A percentile compares a stretch with the other conserved stretches of the same genome.
Conservation (phyloP, 2,888 invertebrate genomes). For the Agrypnus murinus region DNA sequence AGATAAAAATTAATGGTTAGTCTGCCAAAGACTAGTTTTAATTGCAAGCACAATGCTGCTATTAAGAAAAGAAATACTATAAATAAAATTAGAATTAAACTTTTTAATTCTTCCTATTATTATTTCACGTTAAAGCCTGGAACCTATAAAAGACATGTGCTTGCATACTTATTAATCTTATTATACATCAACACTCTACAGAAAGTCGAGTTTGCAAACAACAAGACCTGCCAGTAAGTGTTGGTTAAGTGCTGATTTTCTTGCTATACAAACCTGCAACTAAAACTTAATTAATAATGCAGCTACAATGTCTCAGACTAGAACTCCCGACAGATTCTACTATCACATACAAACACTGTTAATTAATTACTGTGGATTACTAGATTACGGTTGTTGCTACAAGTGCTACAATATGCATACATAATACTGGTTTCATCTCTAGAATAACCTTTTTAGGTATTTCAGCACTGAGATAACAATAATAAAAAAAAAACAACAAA, state of each 20-base stretch:
- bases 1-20: too few species aligned
- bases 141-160: too few species aligned
- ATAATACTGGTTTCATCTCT: conserved; percentile 13
- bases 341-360: conserved; percentile 25
- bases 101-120: too few species aligned
- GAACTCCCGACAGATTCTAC: conserved; percentile 19
- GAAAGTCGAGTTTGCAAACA: too few species aligned
- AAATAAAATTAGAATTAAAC: too few species aligned
- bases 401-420: conserved; percentile 16
- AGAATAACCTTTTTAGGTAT: neutral
- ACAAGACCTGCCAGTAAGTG: neutral
- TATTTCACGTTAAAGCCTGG: too few species aligned
- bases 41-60: too few species aligned
- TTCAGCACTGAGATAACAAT: neutral
- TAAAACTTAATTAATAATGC: conserved; percentile 30
- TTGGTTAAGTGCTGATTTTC: neutral
- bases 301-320: conserved; percentile 20
- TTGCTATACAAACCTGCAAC: neutral
- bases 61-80: too few species aligned
- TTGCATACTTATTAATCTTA: too few species aligned
- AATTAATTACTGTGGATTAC: conserved; percentile 29
- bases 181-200: too few species aligned
- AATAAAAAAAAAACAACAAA: neutral
- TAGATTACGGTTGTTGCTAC: conserved; percentile 20
- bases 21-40: too few species aligned